Conservation (phyloP, 2,797 vertebrate genomes). For the Sebastes matsubarae region DNA sequence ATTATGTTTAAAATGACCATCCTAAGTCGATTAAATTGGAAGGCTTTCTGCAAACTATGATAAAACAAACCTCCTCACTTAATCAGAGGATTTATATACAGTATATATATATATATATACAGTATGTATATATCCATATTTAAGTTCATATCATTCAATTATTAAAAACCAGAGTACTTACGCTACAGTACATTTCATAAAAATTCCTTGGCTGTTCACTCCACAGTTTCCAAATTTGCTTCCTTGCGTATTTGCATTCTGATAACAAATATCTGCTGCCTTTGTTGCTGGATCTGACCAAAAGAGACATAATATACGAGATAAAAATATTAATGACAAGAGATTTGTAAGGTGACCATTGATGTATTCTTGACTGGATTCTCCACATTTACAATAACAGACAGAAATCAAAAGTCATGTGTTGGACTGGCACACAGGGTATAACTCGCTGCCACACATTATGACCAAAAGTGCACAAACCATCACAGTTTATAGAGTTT, state of each 20-base stretch:
- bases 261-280: constrained; percentile 85
- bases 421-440: neutral
- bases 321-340: neutral
- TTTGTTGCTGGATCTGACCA: constrained; percentile 81
- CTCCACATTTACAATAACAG: neutral
- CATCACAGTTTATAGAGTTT: neutral
- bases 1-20: neutral
- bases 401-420: neutral
- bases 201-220: fast-evolving
- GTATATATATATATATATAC: neutral
- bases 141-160: neutral
- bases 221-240: constrained; percentile 90
- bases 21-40: neutral
- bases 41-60: neutral
- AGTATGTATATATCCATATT: neutral
- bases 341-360: neutral
- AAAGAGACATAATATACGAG: constrained; percentile 6
- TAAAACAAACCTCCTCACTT: neutral
- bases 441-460: neutral
- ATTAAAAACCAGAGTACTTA: constrained; percentile 74
- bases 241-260: constrained; percentile 79
- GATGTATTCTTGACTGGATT: neutral
- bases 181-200: constrained; percentile 77
- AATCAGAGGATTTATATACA: neutral
- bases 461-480: neutral